A percentile compares a stretch with the other conserved stretches of the same genome.
phyloP scores from a whole-genome alignment of 2,113 vertebrate genomes.

The Colossoma macropomum region DNA sequence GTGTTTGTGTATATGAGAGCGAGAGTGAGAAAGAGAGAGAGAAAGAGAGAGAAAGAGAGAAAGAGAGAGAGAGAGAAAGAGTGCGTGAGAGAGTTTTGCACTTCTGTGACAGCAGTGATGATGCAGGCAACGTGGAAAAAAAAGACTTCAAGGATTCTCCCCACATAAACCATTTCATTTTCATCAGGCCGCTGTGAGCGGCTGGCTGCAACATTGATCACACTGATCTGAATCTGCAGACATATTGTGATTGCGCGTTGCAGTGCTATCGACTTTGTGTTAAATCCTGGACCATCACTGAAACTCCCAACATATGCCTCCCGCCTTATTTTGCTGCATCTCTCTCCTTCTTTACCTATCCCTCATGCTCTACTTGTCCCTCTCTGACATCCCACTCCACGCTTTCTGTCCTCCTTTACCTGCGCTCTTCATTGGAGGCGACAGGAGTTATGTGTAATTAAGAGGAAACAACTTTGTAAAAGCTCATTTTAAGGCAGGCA shows the following conservation, averaged over 20 bases:
- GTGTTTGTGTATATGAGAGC: neutral
- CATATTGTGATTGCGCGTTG: conserved; percentile 69
- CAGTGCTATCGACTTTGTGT: conserved; percentile 70
- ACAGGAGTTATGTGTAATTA: neutral
- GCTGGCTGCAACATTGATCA: conserved; percentile 59
- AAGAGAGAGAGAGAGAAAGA: neutral
- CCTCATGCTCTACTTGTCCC: conserved; percentile 38
- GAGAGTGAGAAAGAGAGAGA: neutral
- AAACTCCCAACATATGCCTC: conserved; percentile 53
- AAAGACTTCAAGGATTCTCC: conserved; percentile 48
- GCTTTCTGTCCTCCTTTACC: neutral
- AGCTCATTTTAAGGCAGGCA: neutral
- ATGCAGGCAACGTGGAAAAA: neutral
- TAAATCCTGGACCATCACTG: conserved; percentile 65
- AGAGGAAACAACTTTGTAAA: neutral
- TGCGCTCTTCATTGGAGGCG: neutral
- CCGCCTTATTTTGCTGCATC: conserved; percentile 33
- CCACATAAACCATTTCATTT: conserved; percentile 60
- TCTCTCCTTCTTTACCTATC: conserved; percentile 33
- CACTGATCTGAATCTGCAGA: conserved; percentile 64
- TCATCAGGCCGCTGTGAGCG: conserved; percentile 34
- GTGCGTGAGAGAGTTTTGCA: neutral
- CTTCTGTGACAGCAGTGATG: neutral
- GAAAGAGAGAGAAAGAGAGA: neutral
- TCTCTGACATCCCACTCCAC: neutral